These are phyloP conservation scores for Drosophila guanche DNA, from an alignment of 1,140 invertebrate species.

Conservation along the genomic window DNA sequence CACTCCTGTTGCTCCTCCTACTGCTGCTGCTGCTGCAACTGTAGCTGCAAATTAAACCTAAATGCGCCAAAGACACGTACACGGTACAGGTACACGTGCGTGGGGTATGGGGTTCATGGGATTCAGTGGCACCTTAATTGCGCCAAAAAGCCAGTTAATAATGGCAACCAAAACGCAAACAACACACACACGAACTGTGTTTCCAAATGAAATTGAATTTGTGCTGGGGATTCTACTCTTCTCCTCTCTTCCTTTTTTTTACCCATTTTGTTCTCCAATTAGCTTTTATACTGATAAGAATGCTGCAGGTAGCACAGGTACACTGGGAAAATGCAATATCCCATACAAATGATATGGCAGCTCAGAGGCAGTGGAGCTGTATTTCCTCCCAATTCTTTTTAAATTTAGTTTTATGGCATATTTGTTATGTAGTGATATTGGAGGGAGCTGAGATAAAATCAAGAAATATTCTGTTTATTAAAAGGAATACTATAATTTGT, in stretches of 20 bases:
- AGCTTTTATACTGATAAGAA: constrained; percentile 5
- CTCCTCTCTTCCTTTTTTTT: not conserved
- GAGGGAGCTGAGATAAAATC: too few relatives aligned
- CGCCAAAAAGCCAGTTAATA: constrained; percentile 78
- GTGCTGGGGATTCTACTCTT: constrained; percentile 9
- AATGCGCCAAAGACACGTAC: constrained; percentile 56
- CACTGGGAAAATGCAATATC: too few relatives aligned
- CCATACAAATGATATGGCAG: too few relatives aligned
- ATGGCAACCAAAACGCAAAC: constrained; percentile 39
- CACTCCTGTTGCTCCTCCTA: constrained; percentile 6
- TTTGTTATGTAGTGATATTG: too few relatives aligned
- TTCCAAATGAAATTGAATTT: constrained; percentile 61
- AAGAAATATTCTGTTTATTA: too few relatives aligned
- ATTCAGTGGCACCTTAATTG: constrained; percentile 61
- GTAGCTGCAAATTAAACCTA: constrained; percentile 51
- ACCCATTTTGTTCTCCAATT: constrained; percentile 11
- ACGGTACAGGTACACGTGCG: not conserved
- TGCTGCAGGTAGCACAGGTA: not conserved
- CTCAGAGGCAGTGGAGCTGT: too few relatives aligned
- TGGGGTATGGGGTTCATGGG: not conserved
- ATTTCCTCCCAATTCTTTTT: too few relatives aligned
- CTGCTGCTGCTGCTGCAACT: not conserved
- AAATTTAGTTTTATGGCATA: too few relatives aligned
- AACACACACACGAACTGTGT: constrained; percentile 45
- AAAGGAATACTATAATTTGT: too few relatives aligned